Conservation (phyloP, 2,888 invertebrate genomes). For the Apodemia zela region DNA sequence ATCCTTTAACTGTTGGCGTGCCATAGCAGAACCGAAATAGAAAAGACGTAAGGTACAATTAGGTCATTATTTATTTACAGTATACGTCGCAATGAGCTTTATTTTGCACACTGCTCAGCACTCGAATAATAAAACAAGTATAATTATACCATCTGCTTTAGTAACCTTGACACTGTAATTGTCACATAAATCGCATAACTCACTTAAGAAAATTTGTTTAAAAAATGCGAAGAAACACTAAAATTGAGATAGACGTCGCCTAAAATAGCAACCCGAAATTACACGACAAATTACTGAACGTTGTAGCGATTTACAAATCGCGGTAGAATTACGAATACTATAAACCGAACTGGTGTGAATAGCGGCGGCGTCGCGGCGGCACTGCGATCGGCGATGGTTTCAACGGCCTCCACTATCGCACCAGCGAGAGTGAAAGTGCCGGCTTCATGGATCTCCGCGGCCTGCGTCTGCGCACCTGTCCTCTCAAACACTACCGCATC, state of each 20-base stretch:
- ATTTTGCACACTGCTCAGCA: constrained; percentile 51
- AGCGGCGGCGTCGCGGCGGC: constrained; percentile 63
- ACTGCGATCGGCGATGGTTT: constrained; percentile 45
- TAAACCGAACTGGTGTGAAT: constrained; percentile 55
- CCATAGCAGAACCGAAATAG: constrained; percentile 65
- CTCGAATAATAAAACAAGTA: constrained; percentile 41
- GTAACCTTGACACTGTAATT: constrained; percentile 63
- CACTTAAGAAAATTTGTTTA: not conserved
- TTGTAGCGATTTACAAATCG: constrained; percentile 12
- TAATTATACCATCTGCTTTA: constrained; percentile 46
- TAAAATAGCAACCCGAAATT: not conserved
- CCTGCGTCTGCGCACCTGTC: constrained; percentile 55
- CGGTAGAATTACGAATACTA: constrained; percentile 27
- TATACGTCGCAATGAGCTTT: constrained; percentile 52
- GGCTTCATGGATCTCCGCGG: constrained; percentile 54
- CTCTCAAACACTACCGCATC: constrained; percentile 38
- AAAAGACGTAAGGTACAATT: constrained; percentile 62
- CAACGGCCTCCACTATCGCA: constrained; percentile 49
- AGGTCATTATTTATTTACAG: constrained; percentile 78
- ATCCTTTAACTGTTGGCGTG: constrained; percentile 32
- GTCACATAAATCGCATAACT: constrained; percentile 31
- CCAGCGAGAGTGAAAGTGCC: constrained; percentile 74
- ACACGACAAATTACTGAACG: not conserved
- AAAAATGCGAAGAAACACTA: not conserved
- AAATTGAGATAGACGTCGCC: not conserved